A percentile compares a stretch with the other conserved stretches of the same genome.
Conservation (phyloP, 1,140 invertebrate species). For the Atta colombica region DNA sequence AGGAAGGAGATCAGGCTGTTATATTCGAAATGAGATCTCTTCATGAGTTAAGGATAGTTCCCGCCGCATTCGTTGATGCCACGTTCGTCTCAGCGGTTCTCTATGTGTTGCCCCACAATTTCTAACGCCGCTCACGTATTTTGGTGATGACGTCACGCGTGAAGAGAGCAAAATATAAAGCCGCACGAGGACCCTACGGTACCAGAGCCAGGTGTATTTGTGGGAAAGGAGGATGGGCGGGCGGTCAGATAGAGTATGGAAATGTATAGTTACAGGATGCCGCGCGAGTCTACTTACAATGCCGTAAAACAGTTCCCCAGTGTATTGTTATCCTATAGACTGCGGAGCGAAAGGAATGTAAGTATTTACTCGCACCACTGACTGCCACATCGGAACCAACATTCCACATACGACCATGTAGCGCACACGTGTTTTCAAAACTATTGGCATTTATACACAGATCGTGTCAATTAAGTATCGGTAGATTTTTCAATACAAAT, state of each 20-base stretch:
- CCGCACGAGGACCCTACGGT: slow-evolving; percentile 77
- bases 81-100: slow-evolving; percentile 62
- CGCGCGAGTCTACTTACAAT: slow-evolving; percentile 63
- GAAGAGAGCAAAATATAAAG: slow-evolving; percentile 85
- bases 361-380: slow-evolving; percentile 46
- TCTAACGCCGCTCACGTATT: slow-evolving; percentile 84
- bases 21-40: slow-evolving; percentile 62
- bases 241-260: slow-evolving; percentile 74
- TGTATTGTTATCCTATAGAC: slow-evolving; percentile 48
- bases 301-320: slow-evolving; percentile 69
- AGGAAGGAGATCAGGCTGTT: slow-evolving; percentile 1
- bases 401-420: slow-evolving; percentile 46
- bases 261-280: slow-evolving; percentile 70
- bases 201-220: slow-evolving; percentile 67
- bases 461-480: slow-evolving; percentile 38
- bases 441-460: slow-evolving; percentile 34
- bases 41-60: slow-evolving; percentile 62
- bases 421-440: slow-evolving; percentile 45
- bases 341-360: slow-evolving; percentile 39
- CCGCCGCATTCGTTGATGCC: slow-evolving; percentile 67
- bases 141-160: slow-evolving; percentile 86
- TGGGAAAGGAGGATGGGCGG: not conserved
- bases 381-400: slow-evolving; percentile 2
- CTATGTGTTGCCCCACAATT: slow-evolving; percentile 75
- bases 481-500: slow-evolving; percentile 13